Base-by-base conservation (phyloP, 23 tunicate genomes). In the Halocynthia aurantium region DNA sequence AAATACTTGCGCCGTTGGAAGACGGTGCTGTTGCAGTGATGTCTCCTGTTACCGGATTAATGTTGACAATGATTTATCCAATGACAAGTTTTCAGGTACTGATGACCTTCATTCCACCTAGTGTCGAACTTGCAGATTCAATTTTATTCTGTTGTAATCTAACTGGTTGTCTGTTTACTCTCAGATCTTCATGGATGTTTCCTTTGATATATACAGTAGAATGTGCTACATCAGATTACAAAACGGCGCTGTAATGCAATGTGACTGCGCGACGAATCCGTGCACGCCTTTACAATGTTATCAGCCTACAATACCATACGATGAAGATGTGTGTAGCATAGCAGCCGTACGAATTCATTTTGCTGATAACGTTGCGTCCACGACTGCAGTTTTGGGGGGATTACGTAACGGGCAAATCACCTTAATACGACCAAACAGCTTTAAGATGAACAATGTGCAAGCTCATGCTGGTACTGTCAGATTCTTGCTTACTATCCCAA, bases 11-110 rank as follows among this genome's bases (percentile, higher is more conserved):
- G 8, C 70, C 84, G 5, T 57, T 85, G 19, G 84, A 77, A n/a
- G 97, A 91, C 76, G 97, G 97, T 18, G 85, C 97, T 53, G 83
- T 91, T 10, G 97, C 97, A 0, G 44, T 91, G n/a, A 51, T 91
- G 6, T 91, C 97, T 10, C 97, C 97, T 11, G 55, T 76, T 5
- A 85, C 86, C 5, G 97, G 97, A 6, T 55, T 72, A 10, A 15
- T 85, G 66, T 65, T 91, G 10, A 78, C 90, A 5, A 85, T 91
- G 74, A 70, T 85, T 17, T 85, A 91, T 71, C 97, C 97, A 6
- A 75, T 88, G 84, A 88, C 86, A 7, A 81, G 84, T 10, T 83
- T 88, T 52, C 95, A 88, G 81, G 95, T 88, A 74, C 55, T 18
- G 5, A 44, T 65, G 5, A 49, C 22, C 31, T 58, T 15, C 4